Evolutionary conservation across 2,888 invertebrate genomes (phyloP).

Genomic region (Piscicola geometra): DNA sequence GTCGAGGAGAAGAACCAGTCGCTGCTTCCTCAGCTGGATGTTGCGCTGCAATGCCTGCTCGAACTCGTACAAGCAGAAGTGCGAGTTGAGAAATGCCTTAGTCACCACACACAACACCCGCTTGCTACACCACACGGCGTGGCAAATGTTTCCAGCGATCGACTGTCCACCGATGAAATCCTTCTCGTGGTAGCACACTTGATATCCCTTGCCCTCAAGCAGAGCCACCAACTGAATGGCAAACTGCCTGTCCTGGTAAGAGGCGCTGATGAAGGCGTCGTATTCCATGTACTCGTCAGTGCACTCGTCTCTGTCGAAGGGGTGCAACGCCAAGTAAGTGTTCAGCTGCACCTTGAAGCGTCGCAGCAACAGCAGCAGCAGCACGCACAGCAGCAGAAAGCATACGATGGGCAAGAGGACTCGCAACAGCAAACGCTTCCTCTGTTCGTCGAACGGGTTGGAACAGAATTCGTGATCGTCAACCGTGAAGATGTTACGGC

Average conservation of each 20-base stretch:
- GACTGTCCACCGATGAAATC: slow-evolving; percentile 45
- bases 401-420: not conserved
- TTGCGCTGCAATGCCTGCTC: slow-evolving; percentile 42
- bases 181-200: slow-evolving; percentile 43
- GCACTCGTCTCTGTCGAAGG: slow-evolving; percentile 39
- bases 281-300: slow-evolving; percentile 39
- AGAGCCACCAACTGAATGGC: slow-evolving; percentile 27
- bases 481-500: slow-evolving; percentile 17
- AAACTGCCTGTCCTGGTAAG: slow-evolving; percentile 40
- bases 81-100: slow-evolving; percentile 41
- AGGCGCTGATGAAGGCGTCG: slow-evolving; percentile 46
- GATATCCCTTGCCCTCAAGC: slow-evolving; percentile 41
- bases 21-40: slow-evolving; percentile 14
- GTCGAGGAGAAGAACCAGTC: slow-evolving; percentile 31
- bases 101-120: slow-evolving; percentile 44
- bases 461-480: slow-evolving; percentile 30
- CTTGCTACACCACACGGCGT: slow-evolving; percentile 44
- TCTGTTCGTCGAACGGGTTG: not conserved
- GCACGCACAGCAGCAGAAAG: not conserved
- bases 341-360: slow-evolving; percentile 31
- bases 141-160: slow-evolving; percentile 44
- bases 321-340: slow-evolving; percentile 34
- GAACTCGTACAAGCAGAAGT: slow-evolving; percentile 46
- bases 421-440: not conserved
- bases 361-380: slow-evolving; percentile 9